Base-by-base conservation (phyloP, 2,888 invertebrate genomes). In the Myopa testacea region DNA sequence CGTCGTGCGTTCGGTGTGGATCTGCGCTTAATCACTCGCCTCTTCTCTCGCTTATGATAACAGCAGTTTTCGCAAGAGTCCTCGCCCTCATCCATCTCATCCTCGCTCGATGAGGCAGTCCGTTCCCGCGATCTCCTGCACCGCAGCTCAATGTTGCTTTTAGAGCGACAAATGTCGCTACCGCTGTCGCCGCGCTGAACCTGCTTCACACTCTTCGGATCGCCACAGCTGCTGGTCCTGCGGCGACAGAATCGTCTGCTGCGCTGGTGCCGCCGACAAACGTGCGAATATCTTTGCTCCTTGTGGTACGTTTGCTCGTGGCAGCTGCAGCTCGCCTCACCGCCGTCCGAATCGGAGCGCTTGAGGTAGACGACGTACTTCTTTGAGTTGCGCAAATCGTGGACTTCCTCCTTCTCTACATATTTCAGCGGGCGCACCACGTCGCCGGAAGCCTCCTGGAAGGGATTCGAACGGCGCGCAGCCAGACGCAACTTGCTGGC, bases 401-500 rank as follows among this genome's bases (percentile, higher is more conserved):
- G 86, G 6, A 87, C 40, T 67, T 88, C 88, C 79, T 89, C 88
- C 67, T 88, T 89, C 77, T 89, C 89, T 14, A 83, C 84, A 70
- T 89, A 89, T 76, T 87, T 87, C 3, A 90, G 75, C 0, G 90
- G 90, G 16, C 87, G 87, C 7, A 90, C 88, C 10, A 86, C 79
- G 40, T 89, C 89, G 1, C 86, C 83, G 0, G 84, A 82, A 26
- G 84, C 82, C 12, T 87, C 88, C 6, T 85, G 86, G 60, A 90
- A 88, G 0, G 89, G 89, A 82, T 89, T 89, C 0, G 85, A 82
- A 1, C 87, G 86, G 0, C 88, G 82, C 4, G 87, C 88, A 0
- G 88, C 86, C 69, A 90, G 80, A 2, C 88, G 83, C 45, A 95
- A 89, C 84, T 95, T 93, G 74, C 91, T 92, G 5, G 96, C 94